Evolutionary conservation across 64 coral and sea anemone genomes (phyloP).

Genomic region (Montipora sp.): DNA sequence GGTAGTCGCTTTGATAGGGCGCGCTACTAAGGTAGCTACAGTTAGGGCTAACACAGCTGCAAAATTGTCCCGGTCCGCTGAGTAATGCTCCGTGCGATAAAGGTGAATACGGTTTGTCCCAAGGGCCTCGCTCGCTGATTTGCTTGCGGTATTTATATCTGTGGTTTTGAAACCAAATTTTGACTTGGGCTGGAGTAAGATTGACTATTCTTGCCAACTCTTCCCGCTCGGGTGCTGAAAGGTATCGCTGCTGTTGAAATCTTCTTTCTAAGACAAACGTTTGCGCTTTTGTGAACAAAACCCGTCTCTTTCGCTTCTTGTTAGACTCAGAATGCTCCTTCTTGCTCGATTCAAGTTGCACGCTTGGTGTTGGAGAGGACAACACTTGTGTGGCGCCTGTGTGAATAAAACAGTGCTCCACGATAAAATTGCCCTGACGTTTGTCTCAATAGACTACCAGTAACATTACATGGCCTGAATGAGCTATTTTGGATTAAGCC

Average conservation of each 20-base stretch:
- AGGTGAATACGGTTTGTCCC: constrained; percentile 86
- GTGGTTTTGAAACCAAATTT: constrained; percentile 93
- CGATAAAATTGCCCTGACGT: constrained; percentile 7
- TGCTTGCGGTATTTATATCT: constrained; percentile 97
- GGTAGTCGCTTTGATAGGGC: constrained; percentile 82
- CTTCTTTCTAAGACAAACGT: constrained; percentile 79
- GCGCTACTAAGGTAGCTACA: constrained; percentile 78
- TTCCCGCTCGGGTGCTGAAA: constrained; percentile 79
- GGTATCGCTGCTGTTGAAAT: constrained; percentile 80
- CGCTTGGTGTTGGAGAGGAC: not conserved
- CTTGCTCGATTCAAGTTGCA: constrained; percentile 16
- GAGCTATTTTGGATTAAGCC: constrained; percentile 38
- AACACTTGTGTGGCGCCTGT: constrained; percentile 20
- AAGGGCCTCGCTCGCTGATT: constrained; percentile 90
- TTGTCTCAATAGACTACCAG: constrained; percentile 52
- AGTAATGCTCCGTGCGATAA: constrained; percentile 71
- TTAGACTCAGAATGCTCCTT: constrained; percentile 45
- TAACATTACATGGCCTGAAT: constrained; percentile 30
- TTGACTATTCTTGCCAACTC: constrained; percentile 76
- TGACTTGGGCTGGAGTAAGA: constrained; percentile 81
- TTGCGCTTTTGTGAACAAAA: constrained; percentile 83
- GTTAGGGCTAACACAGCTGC: constrained; percentile 82
- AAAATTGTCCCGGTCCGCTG: constrained; percentile 79
- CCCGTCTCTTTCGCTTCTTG: constrained; percentile 71
- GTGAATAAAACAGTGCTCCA: not conserved